Evolutionary conservation across 2,888 invertebrate genomes (phyloP).

Genomic region (Chymomyza procnemis): DNA sequence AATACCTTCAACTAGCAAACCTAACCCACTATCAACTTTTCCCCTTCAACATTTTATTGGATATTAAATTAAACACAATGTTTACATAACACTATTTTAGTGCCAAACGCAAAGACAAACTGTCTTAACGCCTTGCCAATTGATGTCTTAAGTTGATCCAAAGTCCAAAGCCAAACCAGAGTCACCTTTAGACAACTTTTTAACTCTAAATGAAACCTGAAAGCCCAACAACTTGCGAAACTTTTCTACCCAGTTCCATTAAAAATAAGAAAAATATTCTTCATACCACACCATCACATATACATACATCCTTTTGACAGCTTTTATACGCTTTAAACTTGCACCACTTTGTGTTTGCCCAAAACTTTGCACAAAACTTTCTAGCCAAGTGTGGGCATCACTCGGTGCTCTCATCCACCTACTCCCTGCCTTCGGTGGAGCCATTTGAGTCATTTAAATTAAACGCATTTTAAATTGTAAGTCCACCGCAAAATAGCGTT

Average conservation of each 20-base stretch:
- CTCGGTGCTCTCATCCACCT: background rate
- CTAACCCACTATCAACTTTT: too few relatives aligned
- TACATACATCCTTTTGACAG: constrained; percentile 2
- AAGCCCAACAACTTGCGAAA: background rate
- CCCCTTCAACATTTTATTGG: too few relatives aligned
- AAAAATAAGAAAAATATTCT: too few relatives aligned
- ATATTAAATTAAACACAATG: background rate
- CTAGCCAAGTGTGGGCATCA: background rate
- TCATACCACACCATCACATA: background rate
- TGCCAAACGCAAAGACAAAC: background rate
- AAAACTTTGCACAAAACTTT: background rate
- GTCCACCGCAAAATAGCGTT: background rate
- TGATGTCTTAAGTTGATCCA: background rate
- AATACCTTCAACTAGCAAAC: too few relatives aligned
- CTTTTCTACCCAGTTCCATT: background rate
- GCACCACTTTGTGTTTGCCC: background rate
- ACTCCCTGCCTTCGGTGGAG: constrained; percentile 16
- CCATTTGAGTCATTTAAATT: constrained; percentile 65
- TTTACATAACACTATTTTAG: background rate
- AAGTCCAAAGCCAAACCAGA: background rate
- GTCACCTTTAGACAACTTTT: background rate
- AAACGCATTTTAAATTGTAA: constrained; percentile 62
- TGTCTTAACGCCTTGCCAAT: background rate
- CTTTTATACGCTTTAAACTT: background rate
- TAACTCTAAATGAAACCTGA: background rate